Conservation (phyloP, 2,113 vertebrate genomes). For the Rhodinocichla rosea region DNA sequence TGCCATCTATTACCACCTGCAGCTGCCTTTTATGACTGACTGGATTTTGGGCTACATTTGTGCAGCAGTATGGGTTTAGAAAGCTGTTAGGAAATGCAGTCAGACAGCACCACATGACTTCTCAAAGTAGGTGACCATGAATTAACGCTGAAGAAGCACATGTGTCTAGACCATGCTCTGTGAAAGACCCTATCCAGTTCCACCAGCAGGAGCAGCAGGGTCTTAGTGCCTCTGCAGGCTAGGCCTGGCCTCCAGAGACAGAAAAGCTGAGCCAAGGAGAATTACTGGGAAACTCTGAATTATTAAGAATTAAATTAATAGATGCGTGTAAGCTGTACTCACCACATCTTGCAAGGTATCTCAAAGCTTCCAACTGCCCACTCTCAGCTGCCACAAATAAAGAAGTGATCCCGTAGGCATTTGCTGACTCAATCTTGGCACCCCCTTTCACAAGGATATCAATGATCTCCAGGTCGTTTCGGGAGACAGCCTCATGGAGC, state of each 20-base stretch:
- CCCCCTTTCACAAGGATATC: constrained; percentile 86
- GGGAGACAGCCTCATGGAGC: constrained; percentile 85
- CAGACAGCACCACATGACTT: neutral
- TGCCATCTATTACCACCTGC: neutral
- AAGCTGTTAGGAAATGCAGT: neutral
- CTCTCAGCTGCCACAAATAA: constrained; percentile 90
- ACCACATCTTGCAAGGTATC: constrained; percentile 83
- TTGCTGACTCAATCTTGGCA: constrained; percentile 82
- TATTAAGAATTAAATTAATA: neutral
- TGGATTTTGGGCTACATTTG: neutral
- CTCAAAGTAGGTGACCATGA: neutral
- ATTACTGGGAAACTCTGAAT: neutral
- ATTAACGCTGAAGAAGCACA: neutral
- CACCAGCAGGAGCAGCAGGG: neutral
- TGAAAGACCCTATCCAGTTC: neutral
- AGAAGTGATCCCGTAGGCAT: constrained; percentile 85
- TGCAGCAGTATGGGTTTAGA: neutral
- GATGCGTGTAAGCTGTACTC: neutral
- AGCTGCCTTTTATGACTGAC: neutral
- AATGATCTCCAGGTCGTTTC: constrained; percentile 84
- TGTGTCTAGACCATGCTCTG: neutral
- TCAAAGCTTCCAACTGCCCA: constrained; percentile 80
- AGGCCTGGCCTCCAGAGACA: neutral
- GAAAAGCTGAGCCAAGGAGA: neutral
- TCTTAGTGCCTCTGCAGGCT: neutral